These are phyloP conservation scores for Tromatobia lineatoria DNA, from an alignment of 2,888 invertebrate species.

Conservation along the genomic window DNA sequence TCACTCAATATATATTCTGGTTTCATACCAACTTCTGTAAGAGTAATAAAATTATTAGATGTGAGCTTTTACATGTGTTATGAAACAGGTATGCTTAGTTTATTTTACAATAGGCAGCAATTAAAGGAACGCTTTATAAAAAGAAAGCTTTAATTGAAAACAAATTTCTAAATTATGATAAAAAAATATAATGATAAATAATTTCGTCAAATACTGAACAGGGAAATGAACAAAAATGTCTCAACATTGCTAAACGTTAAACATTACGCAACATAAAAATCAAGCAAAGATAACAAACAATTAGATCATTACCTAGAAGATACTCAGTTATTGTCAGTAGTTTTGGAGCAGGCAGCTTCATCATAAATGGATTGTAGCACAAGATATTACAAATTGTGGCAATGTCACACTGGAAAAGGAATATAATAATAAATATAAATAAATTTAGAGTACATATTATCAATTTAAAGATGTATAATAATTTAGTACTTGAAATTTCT, in stretches of 20 bases:
- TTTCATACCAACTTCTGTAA: conserved; percentile 44
- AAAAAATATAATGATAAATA: background rate
- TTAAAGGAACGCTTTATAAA: background rate
- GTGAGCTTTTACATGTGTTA: background rate
- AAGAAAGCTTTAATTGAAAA: background rate
- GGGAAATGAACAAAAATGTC: too few relatives aligned
- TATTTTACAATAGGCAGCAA: background rate
- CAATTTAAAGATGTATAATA: background rate
- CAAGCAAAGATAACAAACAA: background rate
- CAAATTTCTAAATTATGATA: background rate
- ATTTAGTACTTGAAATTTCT: conserved; percentile 51
- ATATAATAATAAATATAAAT: background rate
- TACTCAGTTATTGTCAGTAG: conserved; percentile 53
- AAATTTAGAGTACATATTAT: background rate
- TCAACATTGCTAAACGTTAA: background rate
- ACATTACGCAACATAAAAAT: background rate
- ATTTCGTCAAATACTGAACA: too few relatives aligned
- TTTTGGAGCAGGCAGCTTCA: conserved; percentile 12
- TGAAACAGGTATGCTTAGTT: background rate
- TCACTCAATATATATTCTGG: conserved; percentile 48
- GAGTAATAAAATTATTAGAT: background rate
- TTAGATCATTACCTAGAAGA: conserved; percentile 54
- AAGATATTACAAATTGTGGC: conserved; percentile 36
- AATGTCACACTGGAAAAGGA: conserved; percentile 48
- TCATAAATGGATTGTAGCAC: conserved; percentile 15